These are phyloP conservation scores for Lepidotrigona ventralis DNA, from an alignment of 1,140 invertebrate genomes.

Conservation along the genomic window DNA sequence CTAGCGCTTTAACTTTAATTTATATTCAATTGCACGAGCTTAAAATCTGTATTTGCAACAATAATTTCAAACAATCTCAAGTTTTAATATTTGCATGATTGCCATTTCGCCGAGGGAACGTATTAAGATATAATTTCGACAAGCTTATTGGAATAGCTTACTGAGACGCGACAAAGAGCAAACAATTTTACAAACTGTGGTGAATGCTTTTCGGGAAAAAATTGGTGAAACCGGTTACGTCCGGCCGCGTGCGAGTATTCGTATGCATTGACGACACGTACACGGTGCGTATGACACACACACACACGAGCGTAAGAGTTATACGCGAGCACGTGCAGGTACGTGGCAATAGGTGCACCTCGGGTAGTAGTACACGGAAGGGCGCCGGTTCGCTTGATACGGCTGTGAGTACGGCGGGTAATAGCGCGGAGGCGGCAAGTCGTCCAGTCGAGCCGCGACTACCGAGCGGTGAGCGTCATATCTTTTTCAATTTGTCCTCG, in stretches of 20 bases:
- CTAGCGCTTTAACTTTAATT: neutral
- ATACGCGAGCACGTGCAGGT: constrained; percentile 55
- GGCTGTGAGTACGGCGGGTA: constrained; percentile 63
- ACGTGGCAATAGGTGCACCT: constrained; percentile 19
- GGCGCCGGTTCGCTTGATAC: constrained; percentile 56
- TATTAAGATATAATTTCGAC: neutral
- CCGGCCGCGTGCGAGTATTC: constrained; percentile 46
- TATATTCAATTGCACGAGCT: neutral
- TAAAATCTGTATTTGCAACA: neutral
- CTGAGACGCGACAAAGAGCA: constrained; percentile 56
- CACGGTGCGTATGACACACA: constrained; percentile 33
- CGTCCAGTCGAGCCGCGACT: constrained; percentile 73
- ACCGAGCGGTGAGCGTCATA: constrained; percentile 64
- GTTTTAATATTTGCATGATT: neutral
- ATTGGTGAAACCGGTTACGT: constrained; percentile 68
- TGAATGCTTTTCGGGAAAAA: constrained; percentile 68
- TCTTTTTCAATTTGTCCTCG: constrained; percentile 21
- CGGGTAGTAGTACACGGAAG: constrained; percentile 9
- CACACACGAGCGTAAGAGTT: constrained; percentile 47
- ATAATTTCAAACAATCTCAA: neutral
- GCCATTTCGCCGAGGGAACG: neutral
- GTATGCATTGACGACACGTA: constrained; percentile 43
- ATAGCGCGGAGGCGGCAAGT: constrained; percentile 65
- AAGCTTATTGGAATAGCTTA: constrained; percentile 2
- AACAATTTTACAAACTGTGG: constrained; percentile 66